These are phyloP conservation scores for Cheilosia pagana DNA, from an alignment of 2,888 invertebrate species.

Conservation along the genomic window DNA sequence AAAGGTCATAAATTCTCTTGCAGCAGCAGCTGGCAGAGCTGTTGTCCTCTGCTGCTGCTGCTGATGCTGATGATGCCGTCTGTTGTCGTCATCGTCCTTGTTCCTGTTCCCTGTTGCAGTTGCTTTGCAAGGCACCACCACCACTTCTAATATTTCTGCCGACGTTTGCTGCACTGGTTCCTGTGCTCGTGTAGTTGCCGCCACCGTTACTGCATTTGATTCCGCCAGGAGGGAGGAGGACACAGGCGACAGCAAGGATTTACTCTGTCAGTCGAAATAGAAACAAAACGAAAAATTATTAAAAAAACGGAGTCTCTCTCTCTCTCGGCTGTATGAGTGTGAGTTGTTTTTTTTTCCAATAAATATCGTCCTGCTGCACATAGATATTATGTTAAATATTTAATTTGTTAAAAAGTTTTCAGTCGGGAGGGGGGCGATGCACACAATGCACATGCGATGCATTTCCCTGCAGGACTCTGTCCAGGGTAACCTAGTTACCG, in stretches of 20 bases:
- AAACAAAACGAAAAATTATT: slow-evolving; percentile 23
- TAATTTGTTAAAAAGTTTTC: slow-evolving; percentile 72
- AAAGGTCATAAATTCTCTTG: slow-evolving; percentile 70
- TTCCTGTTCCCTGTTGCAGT: slow-evolving; percentile 66
- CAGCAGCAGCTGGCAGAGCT: slow-evolving; percentile 46
- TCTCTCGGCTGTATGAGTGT: too few species aligned
- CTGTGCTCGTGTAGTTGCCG: slow-evolving; percentile 48
- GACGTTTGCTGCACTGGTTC: slow-evolving; percentile 63
- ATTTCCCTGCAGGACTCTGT: slow-evolving; percentile 49
- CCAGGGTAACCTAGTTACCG: slow-evolving; percentile 50
- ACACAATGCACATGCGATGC: background rate
- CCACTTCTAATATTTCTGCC: slow-evolving; percentile 63
- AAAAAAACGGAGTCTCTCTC: too few species aligned
- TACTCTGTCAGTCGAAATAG: slow-evolving; percentile 44
- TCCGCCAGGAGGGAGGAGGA: slow-evolving; percentile 38
- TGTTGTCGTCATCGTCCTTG: slow-evolving; percentile 61
- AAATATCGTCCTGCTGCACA: slow-evolving; percentile 64
- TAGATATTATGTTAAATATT: slow-evolving; percentile 72
- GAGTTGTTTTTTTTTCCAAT: slow-evolving; percentile 20
- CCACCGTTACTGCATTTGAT: slow-evolving; percentile 33
- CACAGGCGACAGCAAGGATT: slow-evolving; percentile 53
- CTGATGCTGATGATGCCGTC: slow-evolving; percentile 25
- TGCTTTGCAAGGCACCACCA: slow-evolving; percentile 43
- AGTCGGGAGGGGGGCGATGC: slow-evolving; percentile 16
- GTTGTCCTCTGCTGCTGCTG: slow-evolving; percentile 71